These are phyloP conservation scores for Paramisgurnus dabryanus DNA, from an alignment of 2,113 vertebrate genomes.

Conservation along the genomic window DNA sequence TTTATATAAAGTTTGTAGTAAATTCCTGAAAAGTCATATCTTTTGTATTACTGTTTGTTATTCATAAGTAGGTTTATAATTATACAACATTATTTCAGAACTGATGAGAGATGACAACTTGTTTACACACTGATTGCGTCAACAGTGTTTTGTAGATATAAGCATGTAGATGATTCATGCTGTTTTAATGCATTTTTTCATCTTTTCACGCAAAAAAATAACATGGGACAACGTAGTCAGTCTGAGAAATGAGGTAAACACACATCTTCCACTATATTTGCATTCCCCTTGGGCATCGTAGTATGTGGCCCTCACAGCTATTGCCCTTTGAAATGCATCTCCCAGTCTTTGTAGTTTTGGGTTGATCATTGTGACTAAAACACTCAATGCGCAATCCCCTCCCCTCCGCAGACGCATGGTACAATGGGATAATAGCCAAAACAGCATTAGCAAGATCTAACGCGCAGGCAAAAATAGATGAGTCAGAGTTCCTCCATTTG, in stretches of 20 bases:
- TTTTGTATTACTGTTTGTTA: not conserved
- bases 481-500: constrained; percentile 73
- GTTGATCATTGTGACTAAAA: constrained; percentile 77
- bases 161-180: constrained; percentile 2
- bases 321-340: constrained; percentile 59
- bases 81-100: not conserved
- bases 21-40: too few species aligned
- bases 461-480: constrained; percentile 77
- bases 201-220: not conserved
- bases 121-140: constrained; percentile 14
- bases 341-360: constrained; percentile 69
- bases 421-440: constrained; percentile 76
- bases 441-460: constrained; percentile 73
- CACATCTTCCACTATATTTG: constrained; percentile 36
- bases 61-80: not conserved
- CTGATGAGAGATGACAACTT: not conserved
- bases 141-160: not conserved
- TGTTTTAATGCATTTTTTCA: constrained; percentile 1
- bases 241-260: not conserved
- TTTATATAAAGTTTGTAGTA: too few species aligned
- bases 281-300: constrained; percentile 49
- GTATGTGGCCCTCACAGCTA: constrained; percentile 60
- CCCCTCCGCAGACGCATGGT: constrained; percentile 66
- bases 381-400: constrained; percentile 72
- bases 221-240: not conserved